Evolutionary conservation across 2,113 vertebrate species (phyloP).

Genomic region (Irena cyanogastra): DNA sequence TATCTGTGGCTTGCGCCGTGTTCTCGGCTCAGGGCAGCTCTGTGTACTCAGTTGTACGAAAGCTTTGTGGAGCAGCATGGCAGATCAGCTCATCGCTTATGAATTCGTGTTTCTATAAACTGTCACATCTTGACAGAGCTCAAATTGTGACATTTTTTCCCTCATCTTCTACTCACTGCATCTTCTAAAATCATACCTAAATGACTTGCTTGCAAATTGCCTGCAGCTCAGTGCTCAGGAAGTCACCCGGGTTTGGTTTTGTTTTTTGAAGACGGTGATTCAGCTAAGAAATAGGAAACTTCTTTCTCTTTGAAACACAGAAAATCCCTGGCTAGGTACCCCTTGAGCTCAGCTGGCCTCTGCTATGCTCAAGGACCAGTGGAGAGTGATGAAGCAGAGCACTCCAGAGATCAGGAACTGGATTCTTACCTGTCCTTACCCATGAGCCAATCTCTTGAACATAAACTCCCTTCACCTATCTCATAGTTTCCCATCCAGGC

Average conservation of each 20-base stretch:
- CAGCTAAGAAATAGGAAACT: background rate
- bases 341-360: background rate
- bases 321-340: background rate
- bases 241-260: background rate
- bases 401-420: background rate
- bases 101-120: background rate
- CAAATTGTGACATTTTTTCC: background rate
- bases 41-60: too few species aligned
- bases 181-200: background rate
- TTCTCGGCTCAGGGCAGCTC: background rate
- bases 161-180: background rate
- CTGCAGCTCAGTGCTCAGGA: background rate
- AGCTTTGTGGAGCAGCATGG: background rate
- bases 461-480: accelerated
- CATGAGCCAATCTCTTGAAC: background rate
- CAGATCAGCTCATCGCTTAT: background rate
- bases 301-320: background rate
- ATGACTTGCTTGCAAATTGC: background rate
- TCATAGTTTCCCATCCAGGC: background rate
- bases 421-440: background rate
- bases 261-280: background rate
- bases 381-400: background rate
- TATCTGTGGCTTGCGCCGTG: background rate
- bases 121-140: background rate
- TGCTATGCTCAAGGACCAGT: background rate